Base-by-base conservation (phyloP, 2,113 vertebrate species). In the Falcunculus frontatus region DNA sequence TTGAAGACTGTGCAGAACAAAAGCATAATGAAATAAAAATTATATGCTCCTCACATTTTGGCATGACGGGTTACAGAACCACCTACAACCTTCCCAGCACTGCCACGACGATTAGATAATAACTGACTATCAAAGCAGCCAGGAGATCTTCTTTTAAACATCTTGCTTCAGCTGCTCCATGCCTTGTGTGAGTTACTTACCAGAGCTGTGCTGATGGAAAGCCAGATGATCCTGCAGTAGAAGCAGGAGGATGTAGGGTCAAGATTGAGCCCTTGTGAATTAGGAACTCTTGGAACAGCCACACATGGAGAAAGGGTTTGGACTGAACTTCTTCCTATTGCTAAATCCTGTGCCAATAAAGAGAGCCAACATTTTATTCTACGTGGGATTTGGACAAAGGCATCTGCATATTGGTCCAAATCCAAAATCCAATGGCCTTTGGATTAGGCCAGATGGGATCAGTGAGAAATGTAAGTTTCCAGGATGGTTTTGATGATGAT, bases 1-100 rank as follows among this genome's bases (percentile, higher is more conserved):
- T 84, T 90, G 85, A 95, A 75, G 80, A 83, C 90, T 93, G 27
- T 93, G 94, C 93, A 89, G 92, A 95, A 97, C 90, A 96, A 93
- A 93, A 94, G 73, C 89, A 84, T 90, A 93, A 95, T 94, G 83
- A 93, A 93, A 95, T 95, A 95, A 96, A 95, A 96, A 96, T 94
- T 92, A 93, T 81, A 93, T 78, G 53, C 88, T 93, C 46, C 92
- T 96, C 90, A 78, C 69, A 4, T 96, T 94, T 84, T 96, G 88
- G 65, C 88, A 47, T 92, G 83, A 89, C 29, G n/a, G 73, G 69
- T 94, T 95, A 93, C 83, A 96, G 87, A 95, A 52, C 56, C 90
- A 88, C 80, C 93, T 92, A 65, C 67, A 79, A 77, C 88, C 63
- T 91, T 69, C 68, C 50, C 62, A 73, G 74, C 39, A 49, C 57